Conservation (phyloP, 2,888 invertebrate genomes). For the Caenorhabditis sp. region DNA sequence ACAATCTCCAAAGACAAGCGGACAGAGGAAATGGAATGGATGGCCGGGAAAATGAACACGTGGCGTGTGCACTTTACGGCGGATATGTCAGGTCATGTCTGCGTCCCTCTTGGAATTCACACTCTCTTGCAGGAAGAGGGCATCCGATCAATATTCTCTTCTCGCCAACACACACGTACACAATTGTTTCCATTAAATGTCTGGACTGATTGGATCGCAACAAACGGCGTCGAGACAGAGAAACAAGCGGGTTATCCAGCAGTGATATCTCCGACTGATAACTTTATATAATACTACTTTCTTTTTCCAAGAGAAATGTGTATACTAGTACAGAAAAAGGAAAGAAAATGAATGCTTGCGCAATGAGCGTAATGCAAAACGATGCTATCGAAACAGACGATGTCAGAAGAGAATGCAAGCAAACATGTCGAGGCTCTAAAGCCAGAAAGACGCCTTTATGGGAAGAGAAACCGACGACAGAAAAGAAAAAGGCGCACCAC, state of each 20-base stretch:
- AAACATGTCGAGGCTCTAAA: slow-evolving; percentile 25
- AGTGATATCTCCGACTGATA: slow-evolving; percentile 16
- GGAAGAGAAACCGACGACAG: background rate
- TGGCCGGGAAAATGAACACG: slow-evolving; percentile 52
- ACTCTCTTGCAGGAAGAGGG: slow-evolving; percentile 22
- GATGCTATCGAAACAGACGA: slow-evolving; percentile 38
- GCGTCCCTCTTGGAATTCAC: slow-evolving; percentile 16
- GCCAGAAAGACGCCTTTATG: slow-evolving; percentile 12
- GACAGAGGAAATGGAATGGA: slow-evolving; percentile 13
- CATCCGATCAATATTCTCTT: slow-evolving; percentile 43
- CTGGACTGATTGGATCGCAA: background rate
- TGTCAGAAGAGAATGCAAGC: slow-evolving; percentile 11
- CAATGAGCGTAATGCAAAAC: slow-evolving; percentile 7
- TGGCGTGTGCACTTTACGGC: slow-evolving; percentile 59
- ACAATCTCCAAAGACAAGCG: background rate
- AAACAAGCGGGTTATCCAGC: background rate
- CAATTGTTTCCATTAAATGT: slow-evolving; percentile 39
- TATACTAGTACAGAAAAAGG: slow-evolving; percentile 6
- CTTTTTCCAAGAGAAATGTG: background rate
- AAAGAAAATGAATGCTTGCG: slow-evolving; percentile 15
- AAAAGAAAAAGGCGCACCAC: slow-evolving; percentile 11
- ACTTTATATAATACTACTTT: background rate
- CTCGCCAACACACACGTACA: slow-evolving; percentile 27
- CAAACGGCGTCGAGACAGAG: background rate
- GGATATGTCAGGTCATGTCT: slow-evolving; percentile 9